Percentiles rank a stretch among this genome's conserved stretches.
These are phyloP conservation scores for Cephus nigrinus DNA, from an alignment of 2,888 invertebrate species.

Conservation along the genomic window DNA sequence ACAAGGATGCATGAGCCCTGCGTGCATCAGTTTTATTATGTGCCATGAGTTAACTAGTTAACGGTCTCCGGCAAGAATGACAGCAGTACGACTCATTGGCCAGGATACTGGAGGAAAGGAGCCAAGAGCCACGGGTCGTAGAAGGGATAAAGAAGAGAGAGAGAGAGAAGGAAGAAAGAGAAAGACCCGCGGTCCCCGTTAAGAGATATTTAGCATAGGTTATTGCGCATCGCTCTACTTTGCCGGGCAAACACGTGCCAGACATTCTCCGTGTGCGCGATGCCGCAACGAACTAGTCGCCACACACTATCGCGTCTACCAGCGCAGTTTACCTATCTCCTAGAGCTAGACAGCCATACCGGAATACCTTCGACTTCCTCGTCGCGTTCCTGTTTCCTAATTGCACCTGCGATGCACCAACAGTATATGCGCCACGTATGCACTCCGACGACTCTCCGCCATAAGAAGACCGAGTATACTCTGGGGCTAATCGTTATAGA, in stretches of 20 bases:
- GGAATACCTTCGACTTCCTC: background rate
- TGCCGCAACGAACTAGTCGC: background rate
- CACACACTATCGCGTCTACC: background rate
- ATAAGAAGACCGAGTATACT: background rate
- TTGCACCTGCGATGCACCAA: background rate
- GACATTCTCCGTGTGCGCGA: slow-evolving; percentile 1
- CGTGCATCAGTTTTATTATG: background rate
- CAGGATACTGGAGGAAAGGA: slow-evolving; percentile 12
- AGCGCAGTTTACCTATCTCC: background rate
- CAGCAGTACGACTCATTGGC: slow-evolving; percentile 12
- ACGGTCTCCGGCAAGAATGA: background rate
- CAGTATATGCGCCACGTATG: background rate
- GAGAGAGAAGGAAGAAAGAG: background rate
- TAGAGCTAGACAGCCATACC: slow-evolving; percentile 5
- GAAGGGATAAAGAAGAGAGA: background rate
- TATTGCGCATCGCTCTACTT: slow-evolving; percentile 24
- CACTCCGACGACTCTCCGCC: background rate
- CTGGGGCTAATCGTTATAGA: background rate
- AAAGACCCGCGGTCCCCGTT: slow-evolving; percentile 19
- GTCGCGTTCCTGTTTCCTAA: background rate
- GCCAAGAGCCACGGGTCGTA: slow-evolving; percentile 1
- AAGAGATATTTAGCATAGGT: slow-evolving; percentile 20
- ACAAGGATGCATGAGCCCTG: background rate
- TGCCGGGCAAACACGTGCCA: slow-evolving; percentile 22
- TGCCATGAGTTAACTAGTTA: background rate